Conservation (phyloP, 2,797 vertebrate species). For the Xiphorhynchus erythropygius region DNA sequence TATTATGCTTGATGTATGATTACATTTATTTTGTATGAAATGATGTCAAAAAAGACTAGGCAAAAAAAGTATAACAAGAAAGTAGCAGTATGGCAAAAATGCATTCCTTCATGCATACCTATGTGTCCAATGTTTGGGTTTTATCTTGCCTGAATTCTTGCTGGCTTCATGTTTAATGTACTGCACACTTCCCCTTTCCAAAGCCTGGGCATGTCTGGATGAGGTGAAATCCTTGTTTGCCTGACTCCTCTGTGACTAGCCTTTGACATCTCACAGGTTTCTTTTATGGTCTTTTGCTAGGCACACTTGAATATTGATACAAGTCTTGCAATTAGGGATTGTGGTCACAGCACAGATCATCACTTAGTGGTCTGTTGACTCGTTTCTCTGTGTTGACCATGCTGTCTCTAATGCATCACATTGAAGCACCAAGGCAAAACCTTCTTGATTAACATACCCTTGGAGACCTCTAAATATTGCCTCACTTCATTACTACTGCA, state of each 20-base stretch:
- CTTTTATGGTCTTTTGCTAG: neutral
- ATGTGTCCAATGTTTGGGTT: neutral
- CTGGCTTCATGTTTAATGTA: neutral
- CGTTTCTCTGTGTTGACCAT: neutral
- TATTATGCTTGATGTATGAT: neutral
- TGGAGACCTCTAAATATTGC: slow-evolving; percentile 60
- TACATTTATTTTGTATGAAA: neutral
- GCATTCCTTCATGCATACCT: neutral
- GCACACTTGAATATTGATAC: neutral
- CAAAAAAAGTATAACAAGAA: neutral
- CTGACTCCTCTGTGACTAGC: neutral
- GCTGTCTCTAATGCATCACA: neutral
- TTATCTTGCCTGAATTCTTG: slow-evolving; percentile 3
- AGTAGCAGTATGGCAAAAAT: neutral
- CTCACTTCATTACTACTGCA: slow-evolving; percentile 60
- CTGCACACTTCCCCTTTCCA: neutral
- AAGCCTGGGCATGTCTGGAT: rapidly evolving
- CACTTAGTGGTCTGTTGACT: neutral
- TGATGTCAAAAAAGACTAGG: neutral
- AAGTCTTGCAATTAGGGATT: neutral
- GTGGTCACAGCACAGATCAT: neutral
- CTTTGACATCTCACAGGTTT: neutral
- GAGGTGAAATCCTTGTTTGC: neutral
- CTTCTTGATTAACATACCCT: slow-evolving; percentile 1
- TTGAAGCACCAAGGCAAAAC: neutral